These are phyloP conservation scores for Brachyrhaphis roseni DNA, from an alignment of 2,797 vertebrate genomes.

Conservation along the genomic window DNA sequence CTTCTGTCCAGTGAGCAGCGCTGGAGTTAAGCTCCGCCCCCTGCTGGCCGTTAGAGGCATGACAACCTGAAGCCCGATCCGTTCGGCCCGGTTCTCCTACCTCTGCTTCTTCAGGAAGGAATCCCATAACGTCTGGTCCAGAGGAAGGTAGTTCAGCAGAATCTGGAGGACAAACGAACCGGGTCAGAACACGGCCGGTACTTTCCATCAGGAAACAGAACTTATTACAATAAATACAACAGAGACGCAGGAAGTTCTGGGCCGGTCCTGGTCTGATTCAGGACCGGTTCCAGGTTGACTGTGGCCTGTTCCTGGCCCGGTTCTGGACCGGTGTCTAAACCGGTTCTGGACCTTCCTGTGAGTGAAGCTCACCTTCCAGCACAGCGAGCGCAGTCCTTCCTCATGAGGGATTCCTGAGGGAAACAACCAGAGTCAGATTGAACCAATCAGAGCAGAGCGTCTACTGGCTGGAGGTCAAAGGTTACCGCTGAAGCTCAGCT, in stretches of 20 bases:
- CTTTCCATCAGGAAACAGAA: neutral
- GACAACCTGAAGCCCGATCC: neutral
- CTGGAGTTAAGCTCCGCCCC: neutral
- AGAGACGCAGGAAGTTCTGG: neutral
- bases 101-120: constrained; percentile 93
- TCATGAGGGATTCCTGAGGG: constrained; percentile 93
- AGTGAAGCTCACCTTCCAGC: constrained; percentile 90
- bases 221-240: too few relatives aligned
- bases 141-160: constrained; percentile 95
- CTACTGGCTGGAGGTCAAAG: neutral
- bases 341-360: too few relatives aligned
- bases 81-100: constrained; percentile 65
- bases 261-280: neutral
- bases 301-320: neutral
- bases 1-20: neutral
- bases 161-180: constrained; percentile 79
- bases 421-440: neutral
- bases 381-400: constrained; percentile 92
- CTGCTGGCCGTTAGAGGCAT: neutral
- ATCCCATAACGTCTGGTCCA: constrained; percentile 90
- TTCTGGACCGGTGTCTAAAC: neutral
- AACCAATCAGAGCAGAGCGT: neutral
- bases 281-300: neutral
- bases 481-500: constrained; percentile 93
- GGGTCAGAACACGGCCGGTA: neutral